Conservation (phyloP, 2,888 invertebrate genomes). For the Monopis laevigella region DNA sequence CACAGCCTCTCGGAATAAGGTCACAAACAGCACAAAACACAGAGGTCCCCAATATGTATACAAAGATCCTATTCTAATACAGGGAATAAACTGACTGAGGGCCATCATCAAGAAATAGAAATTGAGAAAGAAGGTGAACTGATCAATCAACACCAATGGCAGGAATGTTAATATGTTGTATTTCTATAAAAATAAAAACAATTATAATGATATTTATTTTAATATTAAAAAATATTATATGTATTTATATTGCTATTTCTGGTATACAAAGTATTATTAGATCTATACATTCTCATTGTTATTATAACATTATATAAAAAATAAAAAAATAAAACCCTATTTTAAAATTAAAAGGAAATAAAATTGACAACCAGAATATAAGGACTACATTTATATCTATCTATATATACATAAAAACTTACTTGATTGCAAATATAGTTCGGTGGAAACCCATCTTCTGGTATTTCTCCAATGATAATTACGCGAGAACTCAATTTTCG, state of each 20-base stretch:
- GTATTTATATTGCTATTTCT: no score
- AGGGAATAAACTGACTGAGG: conserved; percentile 96
- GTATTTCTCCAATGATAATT: conserved; percentile 79
- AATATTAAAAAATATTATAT: background rate
- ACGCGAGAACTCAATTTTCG: conserved; percentile 80
- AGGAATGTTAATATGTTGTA: conserved; percentile 93
- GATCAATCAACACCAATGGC: conserved; percentile 94
- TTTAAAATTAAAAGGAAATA: no score
- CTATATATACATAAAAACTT: conserved; percentile 14
- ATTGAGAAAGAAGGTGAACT: conserved; percentile 99
- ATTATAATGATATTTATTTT: background rate
- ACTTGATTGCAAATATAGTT: conserved; percentile 96
- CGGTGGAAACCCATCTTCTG: conserved; percentile 86
- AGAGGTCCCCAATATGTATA: conserved; percentile 99
- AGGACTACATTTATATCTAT: no score
- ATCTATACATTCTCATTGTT: no score
- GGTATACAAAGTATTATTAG: no score
- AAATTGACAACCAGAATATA: no score
- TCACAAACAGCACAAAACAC: conserved; percentile 95
- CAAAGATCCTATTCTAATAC: conserved; percentile 94
- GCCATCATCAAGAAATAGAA: conserved; percentile 99
- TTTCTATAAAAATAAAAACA: conserved; percentile 72
- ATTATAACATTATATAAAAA: no score
- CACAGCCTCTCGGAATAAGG: conserved; percentile 94
- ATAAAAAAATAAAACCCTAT: no score